Evolutionary conservation across 2,888 invertebrate genomes (phyloP).

Genomic region (Calephelis perditalis): DNA sequence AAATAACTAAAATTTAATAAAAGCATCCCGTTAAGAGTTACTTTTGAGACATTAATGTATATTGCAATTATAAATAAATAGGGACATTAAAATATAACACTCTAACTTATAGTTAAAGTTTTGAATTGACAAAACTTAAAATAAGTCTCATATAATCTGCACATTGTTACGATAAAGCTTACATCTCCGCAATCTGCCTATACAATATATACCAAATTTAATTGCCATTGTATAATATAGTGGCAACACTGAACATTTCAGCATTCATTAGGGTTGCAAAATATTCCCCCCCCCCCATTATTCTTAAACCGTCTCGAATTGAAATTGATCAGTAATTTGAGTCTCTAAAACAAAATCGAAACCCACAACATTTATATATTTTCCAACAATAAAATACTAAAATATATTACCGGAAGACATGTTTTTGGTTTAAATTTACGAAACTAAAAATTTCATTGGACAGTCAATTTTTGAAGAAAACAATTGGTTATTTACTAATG

Average conservation of each 20-base stretch:
- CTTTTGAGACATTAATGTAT: constrained; percentile 57
- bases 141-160: constrained; percentile 68
- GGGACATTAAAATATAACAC: constrained; percentile 62
- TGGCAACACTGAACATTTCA: not conserved
- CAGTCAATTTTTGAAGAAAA: too few relatives aligned
- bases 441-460: too few relatives aligned
- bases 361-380: too few relatives aligned
- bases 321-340: too few relatives aligned
- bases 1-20: constrained; percentile 48
- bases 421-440: too few relatives aligned
- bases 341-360: too few relatives aligned
- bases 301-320: too few relatives aligned
- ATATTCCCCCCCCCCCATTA: too few relatives aligned
- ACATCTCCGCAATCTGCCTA: constrained; percentile 27
- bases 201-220: constrained; percentile 9
- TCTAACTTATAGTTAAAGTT: constrained; percentile 78
- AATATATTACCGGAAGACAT: too few relatives aligned
- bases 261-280: too few relatives aligned
- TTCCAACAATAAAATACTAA: too few relatives aligned
- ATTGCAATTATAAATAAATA: constrained; percentile 66
- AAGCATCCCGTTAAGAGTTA: constrained; percentile 42
- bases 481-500: too few relatives aligned
- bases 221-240: not conserved
- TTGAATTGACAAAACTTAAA: constrained; percentile 75
- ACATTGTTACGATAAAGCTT: constrained; percentile 43